A percentile compares a stretch with the other conserved stretches of the same genome.
Evolutionary conservation across 2,888 invertebrate genomes (phyloP).

Genomic region (Acanthosepion lycidas): DNA sequence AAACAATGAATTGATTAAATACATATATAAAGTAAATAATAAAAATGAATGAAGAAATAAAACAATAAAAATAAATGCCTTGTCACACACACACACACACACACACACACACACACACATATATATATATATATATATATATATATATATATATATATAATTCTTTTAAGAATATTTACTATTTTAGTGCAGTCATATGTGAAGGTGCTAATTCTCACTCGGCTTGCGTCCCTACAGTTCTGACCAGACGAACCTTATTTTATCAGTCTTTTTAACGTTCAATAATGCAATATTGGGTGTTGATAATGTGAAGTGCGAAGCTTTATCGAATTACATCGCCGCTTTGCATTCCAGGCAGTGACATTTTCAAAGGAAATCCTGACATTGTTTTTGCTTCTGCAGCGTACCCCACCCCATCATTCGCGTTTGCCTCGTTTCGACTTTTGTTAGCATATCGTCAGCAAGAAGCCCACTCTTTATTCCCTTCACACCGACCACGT

Average conservation of each 20-base stretch:
- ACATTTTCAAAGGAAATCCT: neutral
- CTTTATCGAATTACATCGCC: neutral
- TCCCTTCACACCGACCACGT: no score
- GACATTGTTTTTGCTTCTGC: neutral
- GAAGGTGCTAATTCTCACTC: neutral
- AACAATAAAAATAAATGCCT: no score
- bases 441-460: no score
- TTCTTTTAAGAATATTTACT: neutral
- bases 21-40: no score
- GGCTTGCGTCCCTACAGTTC: neutral
- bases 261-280: neutral
- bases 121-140: neutral
- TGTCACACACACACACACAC: no score
- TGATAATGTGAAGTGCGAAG: neutral
- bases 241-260: neutral
- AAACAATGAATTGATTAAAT: no score
- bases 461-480: no score
- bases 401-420: no score
- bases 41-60: no score
- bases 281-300: neutral
- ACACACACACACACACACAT: no score
- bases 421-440: no score
- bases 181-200: neutral
- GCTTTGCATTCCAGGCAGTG: neutral
- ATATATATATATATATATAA: neutral